phyloP scores from a whole-genome alignment of 2,113 vertebrate species.

The Channa maculata region DNA sequence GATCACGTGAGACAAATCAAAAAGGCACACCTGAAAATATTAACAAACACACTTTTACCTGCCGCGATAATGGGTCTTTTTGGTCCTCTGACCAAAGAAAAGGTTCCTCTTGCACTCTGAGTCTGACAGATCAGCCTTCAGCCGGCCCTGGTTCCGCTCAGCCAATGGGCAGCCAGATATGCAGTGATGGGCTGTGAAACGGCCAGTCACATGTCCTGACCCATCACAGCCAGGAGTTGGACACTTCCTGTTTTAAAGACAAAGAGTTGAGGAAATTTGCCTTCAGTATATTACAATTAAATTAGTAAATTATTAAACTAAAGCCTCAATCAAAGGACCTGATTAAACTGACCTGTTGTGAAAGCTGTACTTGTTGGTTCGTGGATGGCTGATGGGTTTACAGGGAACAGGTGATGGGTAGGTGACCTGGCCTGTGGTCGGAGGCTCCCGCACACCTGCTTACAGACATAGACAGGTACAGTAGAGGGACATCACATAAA shows the following conservation, averaged over 20 bases:
- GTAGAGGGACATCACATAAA: neutral
- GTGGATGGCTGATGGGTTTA: slow-evolving; percentile 88
- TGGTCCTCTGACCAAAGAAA: slow-evolving; percentile 89
- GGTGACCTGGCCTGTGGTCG: slow-evolving; percentile 79
- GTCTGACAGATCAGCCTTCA: slow-evolving; percentile 92
- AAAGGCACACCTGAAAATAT: neutral
- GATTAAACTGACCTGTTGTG: slow-evolving; percentile 90
- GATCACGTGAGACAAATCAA: neutral
- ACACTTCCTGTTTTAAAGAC: slow-evolving; percentile 89
- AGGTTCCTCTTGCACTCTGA: slow-evolving; percentile 91
- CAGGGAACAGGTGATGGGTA: slow-evolving; percentile 87
- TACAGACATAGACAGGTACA: neutral
- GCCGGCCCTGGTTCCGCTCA: slow-evolving; percentile 94
- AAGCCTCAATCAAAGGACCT: neutral
- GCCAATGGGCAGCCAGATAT: slow-evolving; percentile 97
- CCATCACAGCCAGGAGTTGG: slow-evolving; percentile 97
- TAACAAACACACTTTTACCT: slow-evolving; percentile 81
- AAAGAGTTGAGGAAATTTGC: neutral
- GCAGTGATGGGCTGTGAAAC: slow-evolving; percentile 98
- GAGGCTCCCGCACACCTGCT: slow-evolving; percentile 87
- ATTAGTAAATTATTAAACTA: neutral
- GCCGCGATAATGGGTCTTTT: slow-evolving; percentile 94
- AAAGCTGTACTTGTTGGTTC: slow-evolving; percentile 95
- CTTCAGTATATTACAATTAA: neutral
- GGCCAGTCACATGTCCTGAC: slow-evolving; percentile 96